Evolutionary conservation across 2,113 vertebrate genomes (phyloP).

Genomic region (Nycticebus coucang): DNA sequence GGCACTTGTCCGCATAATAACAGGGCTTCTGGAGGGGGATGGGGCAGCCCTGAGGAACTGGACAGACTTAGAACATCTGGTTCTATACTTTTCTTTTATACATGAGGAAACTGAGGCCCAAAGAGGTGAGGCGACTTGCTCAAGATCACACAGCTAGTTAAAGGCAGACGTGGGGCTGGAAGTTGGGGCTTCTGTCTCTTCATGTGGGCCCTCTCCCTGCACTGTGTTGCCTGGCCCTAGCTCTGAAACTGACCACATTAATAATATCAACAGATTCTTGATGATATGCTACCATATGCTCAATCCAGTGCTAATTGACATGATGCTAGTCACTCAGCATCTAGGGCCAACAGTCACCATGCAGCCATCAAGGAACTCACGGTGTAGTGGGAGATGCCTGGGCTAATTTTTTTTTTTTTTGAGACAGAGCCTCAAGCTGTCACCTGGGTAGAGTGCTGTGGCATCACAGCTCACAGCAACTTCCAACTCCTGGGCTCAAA

Average conservation of each 20-base stretch:
- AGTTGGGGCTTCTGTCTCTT: neutral
- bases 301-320: neutral
- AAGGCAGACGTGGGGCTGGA: neutral
- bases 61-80: neutral
- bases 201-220: neutral
- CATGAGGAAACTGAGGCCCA: neutral
- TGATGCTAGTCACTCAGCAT: neutral
- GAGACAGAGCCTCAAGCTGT: too few species aligned
- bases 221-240: neutral
- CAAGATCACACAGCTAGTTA: conserved; percentile 1
- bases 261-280: neutral
- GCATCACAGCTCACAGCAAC: too few species aligned
- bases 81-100: neutral
- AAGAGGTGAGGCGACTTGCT: neutral
- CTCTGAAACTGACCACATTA: conserved; percentile 18
- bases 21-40: neutral
- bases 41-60: neutral
- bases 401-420: neutral
- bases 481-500: too few species aligned
- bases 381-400: neutral
- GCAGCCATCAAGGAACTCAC: neutral
- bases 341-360: neutral
- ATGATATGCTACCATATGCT: neutral
- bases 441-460: too few species aligned
- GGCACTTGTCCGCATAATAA: neutral